Percentiles rank a stretch among this genome's conserved stretches.
Evolutionary conservation across 2,797 vertebrate genomes (phyloP).

Genomic region (Picus viridis): DNA sequence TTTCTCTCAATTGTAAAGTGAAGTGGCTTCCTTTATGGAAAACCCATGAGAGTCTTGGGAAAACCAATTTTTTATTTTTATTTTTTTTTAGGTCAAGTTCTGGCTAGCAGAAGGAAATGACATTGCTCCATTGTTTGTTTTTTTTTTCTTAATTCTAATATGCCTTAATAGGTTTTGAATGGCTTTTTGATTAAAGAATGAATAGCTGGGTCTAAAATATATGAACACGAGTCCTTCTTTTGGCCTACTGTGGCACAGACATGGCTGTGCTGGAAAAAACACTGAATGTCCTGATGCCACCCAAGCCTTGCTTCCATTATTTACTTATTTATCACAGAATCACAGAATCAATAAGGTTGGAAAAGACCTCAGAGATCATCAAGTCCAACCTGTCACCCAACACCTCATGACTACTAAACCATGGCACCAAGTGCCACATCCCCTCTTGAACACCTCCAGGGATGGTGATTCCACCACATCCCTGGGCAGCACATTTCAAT

Average conservation of each 20-base stretch:
- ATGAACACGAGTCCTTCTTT: background rate
- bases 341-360: no score
- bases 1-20: background rate
- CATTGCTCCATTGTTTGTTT: background rate
- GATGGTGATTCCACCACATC: no score
- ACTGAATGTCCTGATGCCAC: background rate
- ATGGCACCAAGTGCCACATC: no score
- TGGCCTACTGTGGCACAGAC: background rate
- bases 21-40: background rate
- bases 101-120: background rate
- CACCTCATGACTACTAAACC: no score
- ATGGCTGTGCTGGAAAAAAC: background rate
- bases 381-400: no score
- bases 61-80: background rate
- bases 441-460: no score
- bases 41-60: background rate
- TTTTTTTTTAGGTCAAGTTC: background rate
- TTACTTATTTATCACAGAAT: no score
- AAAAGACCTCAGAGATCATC: no score
- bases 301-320: no score
- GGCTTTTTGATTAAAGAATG: slow-evolving; percentile 4
- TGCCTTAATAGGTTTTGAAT: background rate
- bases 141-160: background rate
- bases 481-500: no score
- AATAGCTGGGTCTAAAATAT: background rate